Evolutionary conservation across 2,888 invertebrate genomes (phyloP).

Genomic region (Microctonus brassicae): DNA sequence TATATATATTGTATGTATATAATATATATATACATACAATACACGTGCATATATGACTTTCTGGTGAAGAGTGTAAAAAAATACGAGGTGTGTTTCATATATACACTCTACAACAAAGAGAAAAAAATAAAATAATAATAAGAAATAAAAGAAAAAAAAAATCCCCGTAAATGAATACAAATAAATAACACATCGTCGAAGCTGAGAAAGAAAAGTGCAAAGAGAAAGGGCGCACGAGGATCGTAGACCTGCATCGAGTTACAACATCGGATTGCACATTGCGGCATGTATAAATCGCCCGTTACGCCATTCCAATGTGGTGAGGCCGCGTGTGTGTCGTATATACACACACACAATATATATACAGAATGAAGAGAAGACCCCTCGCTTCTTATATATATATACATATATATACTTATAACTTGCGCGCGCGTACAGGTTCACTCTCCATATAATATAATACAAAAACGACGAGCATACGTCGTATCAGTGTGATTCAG

Average conservation of each 20-base stretch:
- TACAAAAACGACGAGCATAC: neutral
- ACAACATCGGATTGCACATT: conserved; percentile 41
- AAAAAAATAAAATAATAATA: neutral
- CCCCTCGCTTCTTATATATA: too few species aligned
- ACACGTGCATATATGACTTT: neutral
- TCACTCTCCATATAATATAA: neutral
- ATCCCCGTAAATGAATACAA: too few species aligned
- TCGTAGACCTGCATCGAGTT: conserved; percentile 40
- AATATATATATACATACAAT: too few species aligned
- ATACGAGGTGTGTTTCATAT: conserved; percentile 23
- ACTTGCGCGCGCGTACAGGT: neutral
- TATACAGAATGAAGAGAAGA: neutral
- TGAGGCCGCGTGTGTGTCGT: conserved; percentile 20
- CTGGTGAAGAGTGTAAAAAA: neutral
- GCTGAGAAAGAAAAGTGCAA: conserved; percentile 35
- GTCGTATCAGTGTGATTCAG: conserved; percentile 26
- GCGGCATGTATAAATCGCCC: conserved; percentile 40
- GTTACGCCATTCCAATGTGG: conserved; percentile 40
- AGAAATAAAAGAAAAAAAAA: neutral
- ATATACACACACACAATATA: neutral
- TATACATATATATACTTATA: too few species aligned
- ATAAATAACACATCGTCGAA: neutral
- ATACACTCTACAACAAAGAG: neutral
- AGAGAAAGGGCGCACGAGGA: conserved; percentile 38
- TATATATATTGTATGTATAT: too few species aligned